phyloP scores from a whole-genome alignment of 2,113 vertebrate species.

The mouse (Mus musculus) region DNA sequence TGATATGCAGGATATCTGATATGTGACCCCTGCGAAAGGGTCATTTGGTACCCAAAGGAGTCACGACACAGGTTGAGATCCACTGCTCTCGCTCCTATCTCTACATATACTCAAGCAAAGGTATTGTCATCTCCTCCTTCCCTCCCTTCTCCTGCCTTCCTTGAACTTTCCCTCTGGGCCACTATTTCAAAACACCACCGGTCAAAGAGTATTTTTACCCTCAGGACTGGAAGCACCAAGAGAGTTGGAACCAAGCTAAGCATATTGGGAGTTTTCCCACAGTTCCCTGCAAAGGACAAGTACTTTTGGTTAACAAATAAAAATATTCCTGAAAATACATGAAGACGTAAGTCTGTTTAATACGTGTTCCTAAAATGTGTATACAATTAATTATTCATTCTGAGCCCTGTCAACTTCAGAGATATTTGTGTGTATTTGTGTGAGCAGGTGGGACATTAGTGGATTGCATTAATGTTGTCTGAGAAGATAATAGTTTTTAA shows the following conservation, averaged over 20 bases:
- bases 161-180: neutral
- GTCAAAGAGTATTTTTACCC: neutral
- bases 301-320: slow-evolving; percentile 52
- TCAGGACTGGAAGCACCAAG: neutral
- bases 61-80: neutral
- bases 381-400: slow-evolving; percentile 31
- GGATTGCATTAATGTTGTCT: slow-evolving; percentile 9
- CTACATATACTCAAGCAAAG: neutral
- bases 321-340: slow-evolving; percentile 35
- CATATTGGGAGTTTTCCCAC: neutral
- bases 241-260: neutral
- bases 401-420: slow-evolving; percentile 38
- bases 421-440: neutral
- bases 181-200: neutral
- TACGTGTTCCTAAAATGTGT: slow-evolving; percentile 12
- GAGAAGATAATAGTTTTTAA: slow-evolving; percentile 56
- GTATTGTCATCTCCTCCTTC: slow-evolving; percentile 14
- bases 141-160: neutral
- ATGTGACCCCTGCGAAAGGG: neutral
- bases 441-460: neutral
- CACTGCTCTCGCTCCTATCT: neutral
- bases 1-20: neutral
- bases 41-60: neutral
- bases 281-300: neutral
- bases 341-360: slow-evolving; percentile 15